Percentiles rank a stretch among this genome's conserved stretches.
Evolutionary conservation across 2,113 vertebrate genomes (phyloP).

Genomic region (Actenoides hombroni): DNA sequence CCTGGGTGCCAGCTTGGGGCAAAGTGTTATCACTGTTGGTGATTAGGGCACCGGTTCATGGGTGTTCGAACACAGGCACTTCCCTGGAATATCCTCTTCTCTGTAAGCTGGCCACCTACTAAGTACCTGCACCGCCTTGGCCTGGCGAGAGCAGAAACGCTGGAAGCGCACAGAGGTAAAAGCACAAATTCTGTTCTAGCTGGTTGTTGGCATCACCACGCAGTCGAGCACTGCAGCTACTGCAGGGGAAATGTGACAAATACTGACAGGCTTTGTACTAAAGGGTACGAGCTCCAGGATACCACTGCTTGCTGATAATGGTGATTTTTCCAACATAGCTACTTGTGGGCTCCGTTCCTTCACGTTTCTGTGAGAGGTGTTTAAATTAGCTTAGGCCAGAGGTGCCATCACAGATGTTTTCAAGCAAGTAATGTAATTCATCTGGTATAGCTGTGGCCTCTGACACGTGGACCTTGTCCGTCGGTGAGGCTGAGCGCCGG

Average conservation of each 20-base stretch:
- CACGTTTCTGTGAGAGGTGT: background rate
- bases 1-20: background rate
- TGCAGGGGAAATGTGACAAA: background rate
- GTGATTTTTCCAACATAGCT: background rate
- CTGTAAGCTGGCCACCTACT: fast-evolving
- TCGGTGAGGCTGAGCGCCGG: background rate
- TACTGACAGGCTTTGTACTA: background rate
- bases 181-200: fast-evolving
- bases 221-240: background rate
- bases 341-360: background rate
- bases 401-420: background rate
- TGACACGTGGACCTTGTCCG: background rate
- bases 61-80: background rate
- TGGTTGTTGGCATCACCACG: background rate
- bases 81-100: background rate
- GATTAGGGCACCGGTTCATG: background rate
- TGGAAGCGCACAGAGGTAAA: background rate
- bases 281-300: background rate
- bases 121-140: fast-evolving
- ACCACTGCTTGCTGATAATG: background rate
- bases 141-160: background rate
- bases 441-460: background rate
- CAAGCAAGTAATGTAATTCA: background rate
- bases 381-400: background rate
- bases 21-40: background rate